phyloP scores from a whole-genome alignment of 2,113 vertebrate genomes.

The Dolichotis patagonum region DNA sequence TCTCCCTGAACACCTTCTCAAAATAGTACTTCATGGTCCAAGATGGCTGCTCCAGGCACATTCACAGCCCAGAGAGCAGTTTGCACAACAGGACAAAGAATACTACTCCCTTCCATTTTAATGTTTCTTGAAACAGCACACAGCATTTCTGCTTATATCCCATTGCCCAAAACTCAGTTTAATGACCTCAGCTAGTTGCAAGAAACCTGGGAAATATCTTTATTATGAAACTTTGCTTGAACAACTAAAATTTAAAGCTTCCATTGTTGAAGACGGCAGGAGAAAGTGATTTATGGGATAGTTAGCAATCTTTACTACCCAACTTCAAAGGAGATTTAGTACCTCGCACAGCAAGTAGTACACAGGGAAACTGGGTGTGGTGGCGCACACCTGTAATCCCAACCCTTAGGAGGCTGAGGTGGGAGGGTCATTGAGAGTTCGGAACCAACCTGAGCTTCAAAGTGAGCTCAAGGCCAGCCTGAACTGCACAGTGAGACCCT shows the following conservation, averaged over 20 bases:
- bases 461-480: no score
- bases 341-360: neutral
- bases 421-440: no score
- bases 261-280: neutral
- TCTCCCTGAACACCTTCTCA: neutral
- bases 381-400: no score
- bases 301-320: neutral
- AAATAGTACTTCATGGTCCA: neutral
- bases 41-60: neutral
- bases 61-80: neutral
- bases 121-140: neutral
- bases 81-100: neutral
- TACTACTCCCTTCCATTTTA: neutral
- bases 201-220: neutral
- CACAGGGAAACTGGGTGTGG: no score
- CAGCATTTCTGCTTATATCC: neutral
- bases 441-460: no score
- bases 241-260: neutral
- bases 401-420: no score
- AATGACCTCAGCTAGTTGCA: neutral
- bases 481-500: no score
- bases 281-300: neutral
- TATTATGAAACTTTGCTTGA: neutral
- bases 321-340: neutral
- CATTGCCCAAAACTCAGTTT: neutral